Conservation (phyloP, 2,888 invertebrate genomes). For the Sinotaia quadrata region DNA sequence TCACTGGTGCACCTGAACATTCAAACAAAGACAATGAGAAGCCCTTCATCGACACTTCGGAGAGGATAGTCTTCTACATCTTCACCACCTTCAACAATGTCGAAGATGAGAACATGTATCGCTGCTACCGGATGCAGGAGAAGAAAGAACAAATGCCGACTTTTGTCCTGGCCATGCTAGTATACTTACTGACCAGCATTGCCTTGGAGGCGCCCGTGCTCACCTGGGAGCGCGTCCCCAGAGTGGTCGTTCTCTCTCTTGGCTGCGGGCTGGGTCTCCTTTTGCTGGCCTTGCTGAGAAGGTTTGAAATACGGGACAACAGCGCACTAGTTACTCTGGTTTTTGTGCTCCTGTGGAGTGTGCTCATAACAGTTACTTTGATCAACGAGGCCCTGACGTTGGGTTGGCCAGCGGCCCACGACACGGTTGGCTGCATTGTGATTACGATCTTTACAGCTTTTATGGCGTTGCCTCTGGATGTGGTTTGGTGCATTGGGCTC, state of each 20-base stretch:
- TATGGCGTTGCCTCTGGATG: conserved; percentile 29
- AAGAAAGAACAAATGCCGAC: conserved; percentile 31
- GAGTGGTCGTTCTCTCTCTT: not conserved
- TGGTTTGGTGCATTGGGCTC: conserved; percentile 19
- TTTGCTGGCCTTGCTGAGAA: conserved; percentile 18
- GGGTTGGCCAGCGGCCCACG: not conserved
- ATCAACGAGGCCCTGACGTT: not conserved
- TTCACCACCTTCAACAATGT: conserved; percentile 11
- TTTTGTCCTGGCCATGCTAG: conserved; percentile 13
- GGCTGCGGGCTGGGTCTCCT: not conserved
- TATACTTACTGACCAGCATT: not conserved
- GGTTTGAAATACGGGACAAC: conserved; percentile 20
- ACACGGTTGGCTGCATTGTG: conserved; percentile 28
- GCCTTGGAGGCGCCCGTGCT: not conserved
- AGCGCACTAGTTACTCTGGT: not conserved
- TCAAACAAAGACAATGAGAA: too few species aligned
- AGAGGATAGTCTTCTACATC: not conserved
- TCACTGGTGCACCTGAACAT: too few species aligned
- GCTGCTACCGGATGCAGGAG: conserved; percentile 33
- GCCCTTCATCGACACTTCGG: too few species aligned
- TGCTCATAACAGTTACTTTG: not conserved
- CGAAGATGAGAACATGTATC: conserved; percentile 34
- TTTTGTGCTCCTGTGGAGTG: not conserved
- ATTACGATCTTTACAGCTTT: conserved; percentile 33
- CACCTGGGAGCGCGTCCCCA: not conserved